Conservation (phyloP, 1,140 invertebrate species). For the Drosophila serrata region DNA sequence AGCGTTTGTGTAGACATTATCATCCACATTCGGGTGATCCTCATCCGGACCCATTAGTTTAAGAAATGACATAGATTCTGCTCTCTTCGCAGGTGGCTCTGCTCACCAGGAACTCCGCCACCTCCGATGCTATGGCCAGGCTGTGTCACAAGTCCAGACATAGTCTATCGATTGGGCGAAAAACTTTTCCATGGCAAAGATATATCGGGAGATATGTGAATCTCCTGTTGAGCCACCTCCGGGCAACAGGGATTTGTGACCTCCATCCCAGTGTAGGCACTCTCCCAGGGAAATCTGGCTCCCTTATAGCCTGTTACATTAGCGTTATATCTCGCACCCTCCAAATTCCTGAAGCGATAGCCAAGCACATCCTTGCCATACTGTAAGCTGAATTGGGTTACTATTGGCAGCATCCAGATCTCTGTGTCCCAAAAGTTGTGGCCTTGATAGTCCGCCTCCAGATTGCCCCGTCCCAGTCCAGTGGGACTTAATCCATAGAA, state of each 20-base stretch:
- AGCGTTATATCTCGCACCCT: conserved; percentile 72
- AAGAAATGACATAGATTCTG: conserved; percentile 67
- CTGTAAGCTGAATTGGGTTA: conserved; percentile 57
- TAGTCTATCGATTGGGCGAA: conserved; percentile 86
- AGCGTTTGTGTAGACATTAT: conserved; percentile 87
- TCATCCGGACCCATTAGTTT: conserved; percentile 88
- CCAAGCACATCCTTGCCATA: conserved; percentile 67
- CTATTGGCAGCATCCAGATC: conserved; percentile 82
- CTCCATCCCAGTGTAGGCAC: conserved; percentile 87
- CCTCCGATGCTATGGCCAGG: conserved; percentile 86
- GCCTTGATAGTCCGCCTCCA: conserved; percentile 78
- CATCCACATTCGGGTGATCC: conserved; percentile 86
- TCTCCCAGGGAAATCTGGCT: conserved; percentile 87
- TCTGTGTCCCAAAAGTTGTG: conserved; percentile 85
- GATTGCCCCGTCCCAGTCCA: conserved; percentile 86
- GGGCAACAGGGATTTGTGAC: conserved; percentile 87
- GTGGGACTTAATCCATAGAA: conserved; percentile 87
- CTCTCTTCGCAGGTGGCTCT: conserved; percentile 86
- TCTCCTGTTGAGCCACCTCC: conserved; percentile 86
- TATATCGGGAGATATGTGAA: conserved; percentile 87
- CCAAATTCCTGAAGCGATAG: conserved; percentile 61
- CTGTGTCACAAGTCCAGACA: conserved; percentile 84
- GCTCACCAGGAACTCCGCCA: conserved; percentile 87
- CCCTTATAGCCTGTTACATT: conserved; percentile 66
- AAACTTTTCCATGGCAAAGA: conserved; percentile 86